Base-by-base conservation (phyloP, 2,797 vertebrate species). In the Cetoscarus ocellatus region DNA sequence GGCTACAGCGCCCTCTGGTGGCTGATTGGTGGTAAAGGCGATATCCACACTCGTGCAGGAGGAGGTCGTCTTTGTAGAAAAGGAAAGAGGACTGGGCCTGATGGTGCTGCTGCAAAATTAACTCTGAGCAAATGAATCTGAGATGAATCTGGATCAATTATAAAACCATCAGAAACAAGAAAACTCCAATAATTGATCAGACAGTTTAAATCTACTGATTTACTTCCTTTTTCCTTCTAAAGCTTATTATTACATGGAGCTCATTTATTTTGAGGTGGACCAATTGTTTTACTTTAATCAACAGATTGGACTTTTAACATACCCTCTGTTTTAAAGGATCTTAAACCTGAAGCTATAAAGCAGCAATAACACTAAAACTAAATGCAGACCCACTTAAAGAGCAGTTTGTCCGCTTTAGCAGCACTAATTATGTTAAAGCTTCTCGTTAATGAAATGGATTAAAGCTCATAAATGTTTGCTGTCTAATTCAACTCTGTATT, bases 1-100 rank as follows among this genome's bases (percentile, higher is more conserved):
- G 27, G 27, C 70, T 54, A 51, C 77, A 71, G 77, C 27, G 51
- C 81, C 77, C 13, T 60, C 73, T 59, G 36, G 54, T 76, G 80
- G 70, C 0, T 6, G 2, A 13, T 38, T 27, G 27, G 27, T 27
- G 27, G 27, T 27, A 4, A 27, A 27, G 4, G 2, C 2, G 2
- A 27, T 2, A 27, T 27, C 27, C 27, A 27, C 4, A 27, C 27
- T 27, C 27, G 4, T 27, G 27, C 2, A 27, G 27, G 27, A 27
- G n/a, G n/a, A n/a, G n/a, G n/a, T n/a, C n/a, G 27, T 27, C 27
- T 27, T 2, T 27, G 2, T 27, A 27, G 27, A 27, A 27, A 27
- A 27, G 4, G 27, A 27, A 27, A 27, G 27, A 27, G 27, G 27
- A 27, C 27, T 27, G 27, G 27, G 4, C 27, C 27, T 27, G 27